Evolutionary conservation across 2,888 invertebrate genomes (phyloP).

Genomic region (Erpobdella octoculata): DNA sequence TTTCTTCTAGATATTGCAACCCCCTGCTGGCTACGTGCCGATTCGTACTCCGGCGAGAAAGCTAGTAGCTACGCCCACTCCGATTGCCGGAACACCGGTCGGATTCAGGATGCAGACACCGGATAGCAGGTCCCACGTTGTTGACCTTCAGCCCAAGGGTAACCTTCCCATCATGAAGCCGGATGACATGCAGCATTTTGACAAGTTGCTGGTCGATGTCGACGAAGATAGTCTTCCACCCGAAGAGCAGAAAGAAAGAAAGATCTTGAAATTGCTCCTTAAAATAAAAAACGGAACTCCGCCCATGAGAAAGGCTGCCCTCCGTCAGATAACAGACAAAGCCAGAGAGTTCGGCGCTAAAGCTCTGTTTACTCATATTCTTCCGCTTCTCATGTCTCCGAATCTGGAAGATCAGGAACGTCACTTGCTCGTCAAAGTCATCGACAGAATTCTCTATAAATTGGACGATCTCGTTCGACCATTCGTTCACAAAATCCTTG

Average conservation of each 20-base stretch:
- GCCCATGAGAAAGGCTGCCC: constrained; percentile 91
- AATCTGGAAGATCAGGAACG: constrained; percentile 98
- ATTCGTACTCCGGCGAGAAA: constrained; percentile 94
- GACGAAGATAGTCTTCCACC: constrained; percentile 90
- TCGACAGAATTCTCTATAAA: constrained; percentile 95
- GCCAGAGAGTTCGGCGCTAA: constrained; percentile 97
- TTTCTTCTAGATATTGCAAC: constrained; percentile 61
- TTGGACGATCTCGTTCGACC: constrained; percentile 95
- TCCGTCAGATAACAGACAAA: constrained; percentile 95
- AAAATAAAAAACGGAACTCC: constrained; percentile 99
- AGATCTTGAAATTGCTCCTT: constrained; percentile 93
- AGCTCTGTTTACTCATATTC: constrained; percentile 94
- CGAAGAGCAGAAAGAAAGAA: constrained; percentile 93
- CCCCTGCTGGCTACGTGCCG: constrained; percentile 89
- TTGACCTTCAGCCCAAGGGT: constrained; percentile 91
- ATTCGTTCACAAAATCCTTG: constrained; percentile 97
- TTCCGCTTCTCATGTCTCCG: constrained; percentile 98
- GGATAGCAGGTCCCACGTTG: constrained; percentile 53
- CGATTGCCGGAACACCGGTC: constrained; percentile 59
- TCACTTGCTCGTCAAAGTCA: constrained; percentile 87
- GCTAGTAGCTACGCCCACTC: constrained; percentile 94
- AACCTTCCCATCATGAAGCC: constrained; percentile 98
- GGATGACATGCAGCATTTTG: constrained; percentile 98
- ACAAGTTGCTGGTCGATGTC: constrained; percentile 88
- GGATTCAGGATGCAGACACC: constrained; percentile 53